These are phyloP conservation scores for Gerris lacustris DNA, from an alignment of 2,888 invertebrate species.

Conservation along the genomic window DNA sequence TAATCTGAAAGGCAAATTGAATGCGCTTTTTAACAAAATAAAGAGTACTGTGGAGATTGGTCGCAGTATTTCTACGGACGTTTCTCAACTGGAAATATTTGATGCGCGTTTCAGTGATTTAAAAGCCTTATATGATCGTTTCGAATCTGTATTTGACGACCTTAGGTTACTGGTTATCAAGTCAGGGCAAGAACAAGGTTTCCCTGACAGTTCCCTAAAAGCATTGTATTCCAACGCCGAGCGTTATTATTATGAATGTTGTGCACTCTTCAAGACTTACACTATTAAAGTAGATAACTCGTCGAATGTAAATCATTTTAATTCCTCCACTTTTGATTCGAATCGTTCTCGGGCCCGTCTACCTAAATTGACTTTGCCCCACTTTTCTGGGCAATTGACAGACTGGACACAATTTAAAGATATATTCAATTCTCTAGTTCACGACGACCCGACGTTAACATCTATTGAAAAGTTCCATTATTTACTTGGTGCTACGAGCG, in stretches of 20 bases:
- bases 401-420: constrained; percentile 20
- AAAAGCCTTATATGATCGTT: neutral
- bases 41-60: neutral
- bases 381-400: constrained; percentile 14
- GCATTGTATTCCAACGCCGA: neutral
- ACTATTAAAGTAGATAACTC: neutral
- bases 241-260: neutral
- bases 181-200: neutral
- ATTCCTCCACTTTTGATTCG: neutral
- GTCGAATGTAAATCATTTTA: too few relatives aligned
- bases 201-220: neutral
- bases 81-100: neutral
- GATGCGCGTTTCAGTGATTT: neutral
- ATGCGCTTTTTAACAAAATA: neutral
- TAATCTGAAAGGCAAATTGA: neutral
- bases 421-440: constrained; percentile 16
- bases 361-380: constrained; percentile 15
- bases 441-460: constrained; percentile 13
- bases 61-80: neutral
- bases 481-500: constrained; percentile 11
- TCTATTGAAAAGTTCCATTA: constrained; percentile 20
- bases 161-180: neutral
- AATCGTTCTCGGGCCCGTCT: neutral
- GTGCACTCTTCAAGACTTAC: neutral
- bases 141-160: neutral